Percentiles rank a stretch among this genome's conserved stretches.
These are phyloP conservation scores for Phaethon lepturus DNA, from an alignment of 2,113 vertebrate species.

Conservation along the genomic window DNA sequence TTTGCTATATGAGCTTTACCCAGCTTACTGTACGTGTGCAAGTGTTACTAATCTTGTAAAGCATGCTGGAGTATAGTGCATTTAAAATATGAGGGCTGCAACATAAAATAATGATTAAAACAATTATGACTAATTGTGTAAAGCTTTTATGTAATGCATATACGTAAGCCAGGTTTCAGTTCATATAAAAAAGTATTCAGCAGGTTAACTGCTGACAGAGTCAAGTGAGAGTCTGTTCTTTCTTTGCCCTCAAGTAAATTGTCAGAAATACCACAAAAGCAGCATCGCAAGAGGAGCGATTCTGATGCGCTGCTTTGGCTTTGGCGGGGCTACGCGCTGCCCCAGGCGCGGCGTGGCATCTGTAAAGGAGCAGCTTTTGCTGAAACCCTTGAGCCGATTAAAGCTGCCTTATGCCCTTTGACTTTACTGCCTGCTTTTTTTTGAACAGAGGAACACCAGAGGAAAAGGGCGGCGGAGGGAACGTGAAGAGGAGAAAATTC, in stretches of 20 bases:
- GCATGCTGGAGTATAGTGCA: not conserved
- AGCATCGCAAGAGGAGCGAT: not conserved
- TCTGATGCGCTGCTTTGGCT: not conserved
- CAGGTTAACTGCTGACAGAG: not conserved
- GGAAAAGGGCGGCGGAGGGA: not conserved
- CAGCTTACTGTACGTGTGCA: not conserved
- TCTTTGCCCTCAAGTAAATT: not conserved
- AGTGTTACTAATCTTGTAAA: not conserved
- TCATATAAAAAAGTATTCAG: not conserved
- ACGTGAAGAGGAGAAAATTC: not conserved
- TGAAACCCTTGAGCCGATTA: not conserved
- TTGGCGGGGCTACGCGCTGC: not conserved
- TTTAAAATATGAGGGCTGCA: not conserved
- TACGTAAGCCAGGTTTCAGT: not conserved
- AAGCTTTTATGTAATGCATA: not conserved
- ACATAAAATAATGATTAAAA: not conserved
- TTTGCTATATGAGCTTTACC: not conserved
- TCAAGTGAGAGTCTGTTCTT: not conserved
- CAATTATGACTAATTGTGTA: not conserved
- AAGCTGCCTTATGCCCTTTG: not conserved
- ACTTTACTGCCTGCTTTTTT: not conserved
- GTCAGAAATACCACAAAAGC: not conserved
- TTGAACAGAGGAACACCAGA: not conserved
- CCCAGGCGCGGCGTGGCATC: not conserved
- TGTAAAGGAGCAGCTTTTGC: not conserved